Base-by-base conservation (phyloP, 2,888 invertebrate genomes). In the Cheilosia urbana region DNA sequence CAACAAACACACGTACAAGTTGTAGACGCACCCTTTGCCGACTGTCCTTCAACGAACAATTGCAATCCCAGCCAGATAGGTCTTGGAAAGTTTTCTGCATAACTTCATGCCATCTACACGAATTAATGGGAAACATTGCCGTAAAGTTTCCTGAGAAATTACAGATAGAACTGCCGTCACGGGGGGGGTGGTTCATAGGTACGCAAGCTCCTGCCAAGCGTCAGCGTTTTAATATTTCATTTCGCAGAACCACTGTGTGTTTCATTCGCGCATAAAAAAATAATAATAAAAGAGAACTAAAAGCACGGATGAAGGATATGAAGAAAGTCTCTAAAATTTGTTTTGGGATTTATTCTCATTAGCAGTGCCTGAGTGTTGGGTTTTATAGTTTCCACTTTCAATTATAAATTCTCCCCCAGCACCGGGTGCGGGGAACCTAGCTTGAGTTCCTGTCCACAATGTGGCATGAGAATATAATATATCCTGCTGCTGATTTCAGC, bases 341-440 rank as follows among this genome's bases (percentile, higher is more conserved):
- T 53, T 53, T 51, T 21, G n/a, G 27, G 51, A 53, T 53, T 53
- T 53, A 53, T 37, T 13, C 51, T 53, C 51, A 53, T 53, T 53
- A 53, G 51, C 51, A 53, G 21, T 53, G 51, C 11, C 51, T 13
- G 47, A 47, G 47, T 19, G 47, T 47, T 47, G 47, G 47, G 47
- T 47, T 47, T 47, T 9, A 19, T 19, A 47, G 47, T 47, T 47
- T 47, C 47, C 47, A 2, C 47, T 47, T 47, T 47, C 47, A 47
- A 47, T 47, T 47, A 47, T 47, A 47, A 47, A 47, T 47, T 47
- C 19, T 19, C 47, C 7, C 11, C 7, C 47, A 19, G 4, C 45
- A 6, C 4, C 13, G n/a, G 42, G 6, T 5, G 5, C 15, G 45
- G 5, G 15, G n/a, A n/a, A 2, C 45, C 45, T 19, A 47, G 19